phyloP scores from a whole-genome alignment of 2,888 invertebrate genomes.

The Chromoteleia sp. region DNA sequence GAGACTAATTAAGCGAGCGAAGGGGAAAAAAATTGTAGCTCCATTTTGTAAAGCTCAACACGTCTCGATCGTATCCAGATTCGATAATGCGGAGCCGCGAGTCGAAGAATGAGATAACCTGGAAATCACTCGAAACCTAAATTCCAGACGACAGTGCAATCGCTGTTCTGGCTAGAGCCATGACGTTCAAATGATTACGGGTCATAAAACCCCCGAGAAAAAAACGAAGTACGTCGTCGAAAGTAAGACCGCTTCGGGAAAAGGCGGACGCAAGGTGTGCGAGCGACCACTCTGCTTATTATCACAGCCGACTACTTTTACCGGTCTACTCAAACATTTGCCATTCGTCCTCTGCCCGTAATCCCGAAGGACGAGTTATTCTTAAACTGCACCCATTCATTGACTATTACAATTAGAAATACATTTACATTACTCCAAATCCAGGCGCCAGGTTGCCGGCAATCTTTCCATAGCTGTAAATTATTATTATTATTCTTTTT shows the following conservation, averaged over 20 bases:
- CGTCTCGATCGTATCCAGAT: conserved; percentile 46
- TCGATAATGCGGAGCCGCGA: conserved; percentile 26
- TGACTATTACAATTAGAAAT: conserved; percentile 25
- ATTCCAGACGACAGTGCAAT: conserved; percentile 72
- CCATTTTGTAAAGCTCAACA: conserved; percentile 27
- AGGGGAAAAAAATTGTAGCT: not conserved
- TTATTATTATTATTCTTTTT: no score
- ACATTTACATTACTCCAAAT: conserved; percentile 11
- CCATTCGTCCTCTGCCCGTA: conserved; percentile 53
- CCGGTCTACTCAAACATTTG: conserved; percentile 47
- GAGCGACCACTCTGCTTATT: conserved; percentile 54
- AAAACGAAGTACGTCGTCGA: conserved; percentile 66
- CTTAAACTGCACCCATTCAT: conserved; percentile 28
- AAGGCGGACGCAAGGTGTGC: conserved; percentile 49
- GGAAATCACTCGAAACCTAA: conserved; percentile 72
- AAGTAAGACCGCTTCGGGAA: conserved; percentile 65
- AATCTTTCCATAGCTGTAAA: no score
- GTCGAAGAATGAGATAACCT: conserved; percentile 62
- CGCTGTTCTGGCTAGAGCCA: conserved; percentile 69
- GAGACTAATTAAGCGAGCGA: conserved; percentile 23
- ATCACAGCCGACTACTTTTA: conserved; percentile 59
- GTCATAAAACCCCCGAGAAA: conserved; percentile 73
- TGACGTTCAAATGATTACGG: conserved; percentile 74
- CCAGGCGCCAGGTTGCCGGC: not conserved
- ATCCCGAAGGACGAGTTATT: conserved; percentile 56